A percentile compares a stretch with the other conserved stretches of the same genome.
phyloP scores from a whole-genome alignment of 2,888 invertebrate species.

The Tetropium fuscum region DNA sequence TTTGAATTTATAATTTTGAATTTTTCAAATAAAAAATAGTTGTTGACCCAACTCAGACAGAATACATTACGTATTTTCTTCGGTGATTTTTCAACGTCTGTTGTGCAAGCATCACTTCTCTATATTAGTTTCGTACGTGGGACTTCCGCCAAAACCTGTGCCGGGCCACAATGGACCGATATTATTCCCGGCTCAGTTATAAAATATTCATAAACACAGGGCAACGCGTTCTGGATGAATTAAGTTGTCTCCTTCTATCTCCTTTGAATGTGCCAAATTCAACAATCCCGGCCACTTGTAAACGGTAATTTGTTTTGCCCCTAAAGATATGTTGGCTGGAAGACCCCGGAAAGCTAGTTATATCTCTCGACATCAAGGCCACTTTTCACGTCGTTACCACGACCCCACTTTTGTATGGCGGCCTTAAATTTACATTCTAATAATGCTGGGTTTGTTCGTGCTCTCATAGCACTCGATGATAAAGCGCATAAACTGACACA shows the following conservation, averaged over 20 bases:
- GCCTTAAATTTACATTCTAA: slow-evolving; percentile 23
- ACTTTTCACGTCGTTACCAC: slow-evolving; percentile 22
- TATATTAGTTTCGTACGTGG: slow-evolving; percentile 7
- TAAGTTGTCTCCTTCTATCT: slow-evolving; percentile 29
- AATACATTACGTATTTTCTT: too few relatives aligned
- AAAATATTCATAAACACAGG: slow-evolving; percentile 42
- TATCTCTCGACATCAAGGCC: slow-evolving; percentile 19
- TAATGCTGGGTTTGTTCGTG: background rate
- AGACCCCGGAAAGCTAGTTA: slow-evolving; percentile 15
- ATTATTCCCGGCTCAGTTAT: slow-evolving; percentile 31
- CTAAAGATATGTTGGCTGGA: slow-evolving; percentile 18
- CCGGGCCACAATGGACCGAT: slow-evolving; percentile 24
- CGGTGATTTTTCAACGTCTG: too few relatives aligned
- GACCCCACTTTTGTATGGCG: slow-evolving; percentile 6
- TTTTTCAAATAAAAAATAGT: too few relatives aligned
- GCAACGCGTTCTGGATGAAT: slow-evolving; percentile 36
- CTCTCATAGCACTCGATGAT: too few relatives aligned
- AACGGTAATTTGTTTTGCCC: slow-evolving; percentile 26
- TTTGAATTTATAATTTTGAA: too few relatives aligned
- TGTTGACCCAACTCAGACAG: too few relatives aligned
- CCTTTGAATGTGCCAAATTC: slow-evolving; percentile 33
- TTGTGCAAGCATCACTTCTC: too few relatives aligned
- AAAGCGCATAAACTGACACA: too few relatives aligned
- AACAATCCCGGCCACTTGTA: slow-evolving; percentile 29
- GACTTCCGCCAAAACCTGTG: background rate